Evolutionary conservation across 2,797 vertebrate genomes (phyloP), one percentile per base, ranked within the genome.

Genomic region (Esox masquinongy): DNA sequence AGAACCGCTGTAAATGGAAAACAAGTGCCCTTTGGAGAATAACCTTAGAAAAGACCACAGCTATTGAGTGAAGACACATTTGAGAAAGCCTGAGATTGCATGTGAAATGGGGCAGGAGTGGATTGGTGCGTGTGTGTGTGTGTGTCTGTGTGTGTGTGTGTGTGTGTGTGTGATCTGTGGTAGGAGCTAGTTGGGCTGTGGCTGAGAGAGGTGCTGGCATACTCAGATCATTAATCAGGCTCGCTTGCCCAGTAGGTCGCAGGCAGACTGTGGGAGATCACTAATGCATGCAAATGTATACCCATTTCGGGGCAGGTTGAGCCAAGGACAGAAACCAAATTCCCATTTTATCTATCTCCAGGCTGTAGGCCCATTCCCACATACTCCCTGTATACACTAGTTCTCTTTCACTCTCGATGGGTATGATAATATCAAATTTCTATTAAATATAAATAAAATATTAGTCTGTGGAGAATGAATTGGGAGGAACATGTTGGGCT

Each of bases 221-320:
- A 73, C 87, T 87, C 77, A 77, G 87, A 91, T 92, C 90, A 92
- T 94, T 93, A 93, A 93, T 93, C 92, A 89, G 91, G 88, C 84
- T 91, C 85, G 89, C 91, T 84, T 89, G 90, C 89, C 56, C 91
- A 90, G 90, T 87, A 88, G 89, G 92, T 87, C 89, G 87, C 88
- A 85, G 91, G 91, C 89, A 82, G 92, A 88, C 90, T 88, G 89
- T 82, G 75, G 92, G 91, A 92, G 91, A 91, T 89, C 77, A 81
- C 90, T 92, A 93, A 93, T 92, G 92, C 90, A 93, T 93, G 92
- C 92, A 94, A 92, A 94, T 92, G 90, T 91, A 90, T 90, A 90
- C 88, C 92, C 88, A 83, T 89, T 91, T 91, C 81, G 83, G 87
- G 91, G 86, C 89, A 92, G 86, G 85, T 93, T 89, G 91, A 92